Evolutionary conservation across 2,888 invertebrate genomes (phyloP), one percentile per base, ranked within the genome.

Genomic region (Drosophila antonietae): DNA sequence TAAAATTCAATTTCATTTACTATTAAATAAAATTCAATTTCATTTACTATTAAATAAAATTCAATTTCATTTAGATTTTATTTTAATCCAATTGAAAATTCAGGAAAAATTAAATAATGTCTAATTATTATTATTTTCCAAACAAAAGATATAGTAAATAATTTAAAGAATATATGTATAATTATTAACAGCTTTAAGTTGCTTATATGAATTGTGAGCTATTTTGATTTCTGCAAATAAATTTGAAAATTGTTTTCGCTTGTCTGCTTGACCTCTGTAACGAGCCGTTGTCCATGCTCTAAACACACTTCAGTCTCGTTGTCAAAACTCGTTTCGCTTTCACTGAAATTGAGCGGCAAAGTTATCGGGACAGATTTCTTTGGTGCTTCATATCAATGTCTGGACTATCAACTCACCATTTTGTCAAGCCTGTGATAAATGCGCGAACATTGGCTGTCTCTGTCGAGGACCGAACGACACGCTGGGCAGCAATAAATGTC

Each of bases 401-500:
- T 44, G 64, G 59, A 53, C 74, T 20, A 57, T 35, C 62, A 52
- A 62, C 63, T 59, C 77, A 43, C 53, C 59, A 46, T 23, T 52
- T 75, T 65, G 46, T 64, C 33, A 33, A 28, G 5, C 33, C 33
- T 20, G 56, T 75, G 78, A 78, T 77, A 74, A 63, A 77, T 77
- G 78, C 70, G 74, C 41, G 61, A 62, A 65, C 78, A 73, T 60
- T 57, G 60, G 39, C 61, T 63, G 60, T 67, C 73, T 51, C 53
- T 56, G 56, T 31, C 39, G 43, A 39, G 56, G 68, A 74, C 49
- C 57, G 75, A 74, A 75, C 80, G 85, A 78, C 78, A 77, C 74
- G 64, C 76, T 68, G 83, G 76, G 71, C 65, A 56, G 79, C 77
- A 83, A 83, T 88, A 76, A 88, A 81, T 78, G 83, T 85, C 78